Conservation (phyloP, 2,113 vertebrate genomes). For the Daboia siamensis region DNA sequence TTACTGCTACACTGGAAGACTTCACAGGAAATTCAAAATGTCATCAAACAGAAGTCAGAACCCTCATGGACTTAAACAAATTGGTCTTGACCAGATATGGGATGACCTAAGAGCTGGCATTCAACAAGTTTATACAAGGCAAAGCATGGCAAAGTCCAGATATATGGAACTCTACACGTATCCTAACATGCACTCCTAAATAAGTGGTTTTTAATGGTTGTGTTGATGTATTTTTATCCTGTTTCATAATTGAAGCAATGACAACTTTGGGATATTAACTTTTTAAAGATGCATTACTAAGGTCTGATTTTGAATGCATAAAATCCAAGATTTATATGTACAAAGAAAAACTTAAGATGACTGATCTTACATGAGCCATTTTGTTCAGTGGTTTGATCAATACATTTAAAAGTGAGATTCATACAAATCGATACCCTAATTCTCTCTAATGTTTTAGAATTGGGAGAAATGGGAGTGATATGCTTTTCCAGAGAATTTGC, state of each 20-base stretch:
- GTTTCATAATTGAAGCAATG: not conserved
- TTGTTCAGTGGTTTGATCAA: not conserved
- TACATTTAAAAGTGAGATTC: not conserved
- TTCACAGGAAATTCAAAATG: conserved; percentile 76
- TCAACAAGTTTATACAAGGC: conserved; percentile 93
- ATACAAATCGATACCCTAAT: too few relatives aligned
- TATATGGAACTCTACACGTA: conserved; percentile 99
- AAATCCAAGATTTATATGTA: not conserved
- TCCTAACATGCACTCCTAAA: conserved; percentile 65
- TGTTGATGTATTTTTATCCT: not conserved
- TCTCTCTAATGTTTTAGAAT: not conserved
- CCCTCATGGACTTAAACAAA: conserved; percentile 94
- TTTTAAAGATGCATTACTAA: not conserved
- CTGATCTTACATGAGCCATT: not conserved
- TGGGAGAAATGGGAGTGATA: not conserved
- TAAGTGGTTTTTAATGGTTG: not conserved
- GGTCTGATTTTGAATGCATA: not conserved
- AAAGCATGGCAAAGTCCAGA: conserved; percentile 95
- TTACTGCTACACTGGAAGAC: conserved; percentile 64
- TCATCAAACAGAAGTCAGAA: conserved; percentile 93
- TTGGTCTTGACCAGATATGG: conserved; percentile 97
- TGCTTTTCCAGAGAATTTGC: too few relatives aligned
- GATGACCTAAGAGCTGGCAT: conserved; percentile 93
- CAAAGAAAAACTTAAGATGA: not conserved
- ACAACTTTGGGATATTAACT: not conserved